Evolutionary conservation across 2,797 vertebrate species (phyloP).

Genomic region (Dryobates pubescens): DNA sequence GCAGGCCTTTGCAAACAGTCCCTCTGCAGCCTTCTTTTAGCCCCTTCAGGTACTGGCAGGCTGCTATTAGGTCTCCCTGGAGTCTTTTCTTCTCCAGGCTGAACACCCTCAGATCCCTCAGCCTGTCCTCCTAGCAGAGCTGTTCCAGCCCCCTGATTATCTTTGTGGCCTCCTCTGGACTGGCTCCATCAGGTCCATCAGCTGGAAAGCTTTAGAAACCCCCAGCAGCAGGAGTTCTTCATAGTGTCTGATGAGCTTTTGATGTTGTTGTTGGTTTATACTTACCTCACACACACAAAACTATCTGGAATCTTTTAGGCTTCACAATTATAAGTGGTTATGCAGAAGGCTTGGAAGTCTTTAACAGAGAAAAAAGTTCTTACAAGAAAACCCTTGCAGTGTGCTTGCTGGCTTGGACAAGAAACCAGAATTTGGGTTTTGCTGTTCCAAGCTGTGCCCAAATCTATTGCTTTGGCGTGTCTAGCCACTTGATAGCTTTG

Average conservation of each 20-base stretch:
- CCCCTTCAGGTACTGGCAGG: no score
- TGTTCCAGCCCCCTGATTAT: no score
- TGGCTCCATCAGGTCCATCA: background rate
- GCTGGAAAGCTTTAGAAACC: background rate
- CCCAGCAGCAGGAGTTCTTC: background rate
- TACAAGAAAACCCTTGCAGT: background rate
- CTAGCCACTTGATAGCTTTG: background rate
- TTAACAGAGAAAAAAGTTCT: background rate
- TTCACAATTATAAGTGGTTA: background rate
- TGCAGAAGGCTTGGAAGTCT: background rate
- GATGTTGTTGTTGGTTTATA: background rate
- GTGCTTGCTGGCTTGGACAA: background rate
- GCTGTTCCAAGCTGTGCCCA: rapidly evolving
- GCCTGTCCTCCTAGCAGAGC: no score
- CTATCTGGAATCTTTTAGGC: background rate
- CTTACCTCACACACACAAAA: background rate
- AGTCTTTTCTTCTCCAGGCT: no score
- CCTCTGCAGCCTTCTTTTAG: no score
- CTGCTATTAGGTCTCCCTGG: no score
- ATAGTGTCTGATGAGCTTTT: background rate
- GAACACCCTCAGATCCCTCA: no score
- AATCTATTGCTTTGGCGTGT: background rate
- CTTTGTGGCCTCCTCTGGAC: no score
- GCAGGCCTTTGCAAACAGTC: no score
- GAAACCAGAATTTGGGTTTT: background rate